Base-by-base conservation (phyloP, 2,113 vertebrate genomes). In the Hassar affinis region DNA sequence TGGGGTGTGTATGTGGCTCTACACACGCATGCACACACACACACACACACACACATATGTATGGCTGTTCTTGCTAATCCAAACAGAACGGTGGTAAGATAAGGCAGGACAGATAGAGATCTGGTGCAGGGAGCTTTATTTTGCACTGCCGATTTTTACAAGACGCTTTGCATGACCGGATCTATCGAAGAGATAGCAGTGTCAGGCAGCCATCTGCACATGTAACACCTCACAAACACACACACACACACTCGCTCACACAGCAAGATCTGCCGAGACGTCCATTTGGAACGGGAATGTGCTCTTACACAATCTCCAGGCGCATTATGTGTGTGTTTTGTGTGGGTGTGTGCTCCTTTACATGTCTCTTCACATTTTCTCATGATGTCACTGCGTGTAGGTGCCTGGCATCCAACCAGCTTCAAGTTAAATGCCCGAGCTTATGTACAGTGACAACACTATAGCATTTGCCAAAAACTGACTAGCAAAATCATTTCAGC, bases 201-300 rank as follows among this genome's bases (percentile, higher is more conserved):
- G 85, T 82, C 85, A 86, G 66, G 56, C 35, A 79, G 56, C 86
- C 85, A 20, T 77, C 76, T 82, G 81, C 59, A 89, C 88, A 85
- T 86, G 80, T 85, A 84, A 54, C 25, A 38, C 66, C 52, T 62
- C 81, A 87, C 56, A 79, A 69, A 82, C 85, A 81, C 71, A 71
- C 35, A 54, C 22, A 72, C 30, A 59, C 51, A 12, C 56, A 76
- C 7, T 42, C 66, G 42, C 66, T n/a, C 79, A 59, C 30, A 57
- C 84, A 59, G 12, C 57, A 78, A 87, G 69, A 47, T 72, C 69
- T 72, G 45, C 45, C 25, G 25, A 72, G 69, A 72, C 69, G 33
- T n/a, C 52, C 52, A 56, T 59, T 77, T 78, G 54, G 22, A 57
- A 33, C 78, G 78, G 42, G 38, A 81, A 79, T 30, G 38, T 84